These are phyloP conservation scores for Clarias pachynema DNA, from an alignment of 2,797 vertebrate species.

Conservation along the genomic window DNA sequence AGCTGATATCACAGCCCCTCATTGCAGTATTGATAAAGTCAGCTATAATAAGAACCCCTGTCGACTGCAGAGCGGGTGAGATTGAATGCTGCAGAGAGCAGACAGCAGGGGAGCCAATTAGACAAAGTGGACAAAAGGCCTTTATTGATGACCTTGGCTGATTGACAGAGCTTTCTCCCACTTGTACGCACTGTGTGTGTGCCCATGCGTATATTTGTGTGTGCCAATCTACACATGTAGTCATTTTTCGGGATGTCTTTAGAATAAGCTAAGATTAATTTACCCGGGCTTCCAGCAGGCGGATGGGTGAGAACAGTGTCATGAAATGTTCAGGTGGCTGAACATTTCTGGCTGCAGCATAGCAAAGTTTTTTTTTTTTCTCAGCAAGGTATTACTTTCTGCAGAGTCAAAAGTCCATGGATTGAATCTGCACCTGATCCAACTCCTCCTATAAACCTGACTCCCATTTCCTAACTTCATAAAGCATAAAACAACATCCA, in stretches of 20 bases:
- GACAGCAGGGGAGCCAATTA: conserved; percentile 80
- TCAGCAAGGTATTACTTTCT: background rate
- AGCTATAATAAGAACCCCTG: conserved; percentile 73
- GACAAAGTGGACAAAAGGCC: conserved; percentile 79
- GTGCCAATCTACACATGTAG: background rate
- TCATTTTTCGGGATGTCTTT: conserved; percentile 48
- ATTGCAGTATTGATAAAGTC: conserved; percentile 67
- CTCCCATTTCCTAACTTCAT: background rate
- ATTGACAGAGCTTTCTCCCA: conserved; percentile 70
- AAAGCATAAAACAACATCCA: background rate
- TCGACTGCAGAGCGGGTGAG: conserved; percentile 70
- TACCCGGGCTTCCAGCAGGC: conserved; percentile 44
- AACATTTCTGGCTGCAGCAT: conserved; percentile 29
- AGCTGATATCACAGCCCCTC: conserved; percentile 70
- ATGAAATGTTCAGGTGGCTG: conserved; percentile 55
- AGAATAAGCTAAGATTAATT: conserved; percentile 71
- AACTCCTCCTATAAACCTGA: background rate
- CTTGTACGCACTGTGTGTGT: conserved; percentile 28
- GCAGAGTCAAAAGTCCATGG: background rate
- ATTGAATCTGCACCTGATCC: background rate
- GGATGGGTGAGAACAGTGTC: conserved; percentile 58
- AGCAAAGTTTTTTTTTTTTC: background rate
- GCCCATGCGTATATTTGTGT: background rate
- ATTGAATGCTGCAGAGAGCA: conserved; percentile 74
- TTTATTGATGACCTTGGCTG: conserved; percentile 76